These are phyloP conservation scores for Rhinatrema bivittatum DNA, from an alignment of 2,797 vertebrate genomes.

Conservation along the genomic window DNA sequence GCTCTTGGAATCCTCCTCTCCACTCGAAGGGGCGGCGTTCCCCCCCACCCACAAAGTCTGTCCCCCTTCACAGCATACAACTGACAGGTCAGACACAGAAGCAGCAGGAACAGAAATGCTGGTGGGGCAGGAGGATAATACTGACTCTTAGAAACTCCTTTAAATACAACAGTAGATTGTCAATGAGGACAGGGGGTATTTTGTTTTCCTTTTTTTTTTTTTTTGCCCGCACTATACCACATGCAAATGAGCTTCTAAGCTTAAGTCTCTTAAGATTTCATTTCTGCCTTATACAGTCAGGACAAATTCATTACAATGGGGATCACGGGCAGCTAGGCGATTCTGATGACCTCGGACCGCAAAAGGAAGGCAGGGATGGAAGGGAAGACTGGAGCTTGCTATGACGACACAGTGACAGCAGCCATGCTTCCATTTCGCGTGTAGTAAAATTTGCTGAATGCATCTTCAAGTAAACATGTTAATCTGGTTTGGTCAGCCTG, in stretches of 20 bases:
- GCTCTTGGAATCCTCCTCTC: too few species aligned
- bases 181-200: too few species aligned
- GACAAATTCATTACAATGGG: slow-evolving; percentile 15
- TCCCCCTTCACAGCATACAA: slow-evolving; percentile 29
- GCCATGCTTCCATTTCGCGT: slow-evolving; percentile 83
- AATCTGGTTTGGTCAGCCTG: slow-evolving; percentile 90
- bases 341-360: neutral
- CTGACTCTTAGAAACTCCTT: slow-evolving; percentile 34
- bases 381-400: slow-evolving; percentile 50
- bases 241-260: slow-evolving; percentile 35
- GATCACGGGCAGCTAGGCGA: slow-evolving; percentile 8
- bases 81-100: too few species aligned
- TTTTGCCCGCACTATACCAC: slow-evolving; percentile 27
- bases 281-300: slow-evolving; percentile 9
- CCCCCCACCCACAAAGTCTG: too few species aligned
- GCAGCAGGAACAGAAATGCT: slow-evolving; percentile 7
- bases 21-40: slow-evolving; percentile 23
- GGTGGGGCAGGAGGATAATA: slow-evolving; percentile 34
- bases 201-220: too few species aligned
- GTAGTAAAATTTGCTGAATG: slow-evolving; percentile 88
- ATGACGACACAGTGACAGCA: slow-evolving; percentile 90
- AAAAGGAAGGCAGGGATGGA: neutral
- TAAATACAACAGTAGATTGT: slow-evolving; percentile 22
- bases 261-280: slow-evolving; percentile 22
- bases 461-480: slow-evolving; percentile 90